Conservation (phyloP, 1,140 invertebrate genomes). For the Lanistes nyassanus region DNA sequence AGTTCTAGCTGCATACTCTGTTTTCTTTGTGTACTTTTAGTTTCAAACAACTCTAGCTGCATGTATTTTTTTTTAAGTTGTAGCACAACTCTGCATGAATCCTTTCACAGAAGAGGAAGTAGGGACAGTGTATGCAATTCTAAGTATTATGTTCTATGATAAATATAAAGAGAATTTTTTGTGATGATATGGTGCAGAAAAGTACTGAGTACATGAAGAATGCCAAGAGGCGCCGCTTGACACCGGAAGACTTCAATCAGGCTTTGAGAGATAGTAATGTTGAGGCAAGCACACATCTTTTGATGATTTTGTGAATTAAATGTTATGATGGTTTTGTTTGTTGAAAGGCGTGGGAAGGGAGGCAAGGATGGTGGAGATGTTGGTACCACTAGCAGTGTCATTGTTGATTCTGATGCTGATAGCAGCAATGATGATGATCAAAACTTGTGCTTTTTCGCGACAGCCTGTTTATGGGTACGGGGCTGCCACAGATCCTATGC, state of each 20-base stretch:
- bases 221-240: conserved; percentile 60
- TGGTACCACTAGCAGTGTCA: not conserved
- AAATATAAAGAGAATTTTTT: not conserved
- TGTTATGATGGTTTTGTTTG: not conserved
- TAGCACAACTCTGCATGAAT: too few relatives aligned
- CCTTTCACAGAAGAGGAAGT: too few relatives aligned
- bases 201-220: conserved; percentile 64
- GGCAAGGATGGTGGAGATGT: too few relatives aligned
- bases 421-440: not conserved
- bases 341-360: not conserved
- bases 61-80: too few relatives aligned
- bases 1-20: too few relatives aligned
- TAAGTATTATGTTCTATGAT: not conserved
- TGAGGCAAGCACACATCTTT: conserved; percentile 47
- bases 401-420: not conserved
- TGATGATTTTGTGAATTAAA: not conserved
- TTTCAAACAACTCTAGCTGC: too few relatives aligned
- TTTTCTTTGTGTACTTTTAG: too few relatives aligned
- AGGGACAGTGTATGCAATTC: not conserved
- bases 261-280: conserved; percentile 60
- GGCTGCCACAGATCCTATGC: conserved; percentile 34
- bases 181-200: conserved; percentile 45
- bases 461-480: conserved; percentile 59
- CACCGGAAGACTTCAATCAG: conserved; percentile 64
- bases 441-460: conserved; percentile 25